phyloP scores from a whole-genome alignment of 1,140 invertebrate species.

The Bombus fervidus region DNA sequence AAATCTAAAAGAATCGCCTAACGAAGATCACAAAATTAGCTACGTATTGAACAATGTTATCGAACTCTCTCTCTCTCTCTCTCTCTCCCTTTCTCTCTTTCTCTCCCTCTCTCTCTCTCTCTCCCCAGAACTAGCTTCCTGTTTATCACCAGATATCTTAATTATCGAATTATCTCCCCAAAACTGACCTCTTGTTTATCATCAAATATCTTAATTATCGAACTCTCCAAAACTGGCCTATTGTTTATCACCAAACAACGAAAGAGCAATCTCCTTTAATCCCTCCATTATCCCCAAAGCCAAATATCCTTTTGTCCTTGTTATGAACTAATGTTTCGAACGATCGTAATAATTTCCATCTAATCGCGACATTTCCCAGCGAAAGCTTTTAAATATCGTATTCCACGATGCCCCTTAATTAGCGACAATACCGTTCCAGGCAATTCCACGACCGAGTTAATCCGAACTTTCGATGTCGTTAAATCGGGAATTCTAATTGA shows the following conservation, averaged over 20 bases:
- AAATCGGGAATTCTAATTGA: neutral
- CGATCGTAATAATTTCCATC: neutral
- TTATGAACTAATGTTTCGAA: neutral
- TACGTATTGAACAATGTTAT: too few relatives aligned
- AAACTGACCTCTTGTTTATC: too few relatives aligned
- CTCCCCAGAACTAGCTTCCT: too few relatives aligned
- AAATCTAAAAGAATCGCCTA: too few relatives aligned
- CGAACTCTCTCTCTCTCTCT: too few relatives aligned
- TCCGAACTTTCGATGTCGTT: neutral
- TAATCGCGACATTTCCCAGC: neutral
- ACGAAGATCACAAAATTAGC: too few relatives aligned
- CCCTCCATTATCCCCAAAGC: neutral
- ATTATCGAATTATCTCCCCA: too few relatives aligned
- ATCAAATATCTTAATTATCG: too few relatives aligned
- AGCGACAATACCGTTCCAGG: neutral
- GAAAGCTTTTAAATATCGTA: neutral
- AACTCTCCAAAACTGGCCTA: neutral
- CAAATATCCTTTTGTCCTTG: neutral
- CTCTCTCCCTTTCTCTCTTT: too few relatives aligned
- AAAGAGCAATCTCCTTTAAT: neutral
- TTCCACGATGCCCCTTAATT: neutral
- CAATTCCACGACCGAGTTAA: neutral
- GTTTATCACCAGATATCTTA: too few relatives aligned
- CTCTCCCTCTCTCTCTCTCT: too few relatives aligned
- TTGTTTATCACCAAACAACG: neutral